phyloP scores from a whole-genome alignment of 2,888 invertebrate genomes.

The Portevinia maculata region DNA sequence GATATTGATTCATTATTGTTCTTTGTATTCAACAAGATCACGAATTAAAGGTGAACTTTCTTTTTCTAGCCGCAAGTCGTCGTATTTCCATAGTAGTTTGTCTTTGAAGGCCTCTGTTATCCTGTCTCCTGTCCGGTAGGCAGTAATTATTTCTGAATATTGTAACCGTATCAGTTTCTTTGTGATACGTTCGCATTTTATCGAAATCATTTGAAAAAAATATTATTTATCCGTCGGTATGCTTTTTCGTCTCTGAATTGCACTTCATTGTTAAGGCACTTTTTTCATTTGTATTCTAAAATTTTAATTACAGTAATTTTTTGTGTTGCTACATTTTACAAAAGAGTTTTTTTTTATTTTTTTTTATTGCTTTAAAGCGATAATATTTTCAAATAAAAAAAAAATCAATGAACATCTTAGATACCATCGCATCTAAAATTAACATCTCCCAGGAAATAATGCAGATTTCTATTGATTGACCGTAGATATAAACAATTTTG shows the following conservation, averaged over 20 bases:
- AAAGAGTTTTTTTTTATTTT: constrained; percentile 22
- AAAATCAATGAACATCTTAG: not conserved
- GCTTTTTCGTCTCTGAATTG: constrained; percentile 23
- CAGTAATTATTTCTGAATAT: constrained; percentile 51
- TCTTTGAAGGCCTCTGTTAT: constrained; percentile 35
- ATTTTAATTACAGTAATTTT: not conserved
- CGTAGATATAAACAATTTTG: constrained; percentile 51
- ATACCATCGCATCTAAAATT: constrained; percentile 38
- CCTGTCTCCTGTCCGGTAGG: constrained; percentile 31
- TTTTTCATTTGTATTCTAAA: constrained; percentile 26
- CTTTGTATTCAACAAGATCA: constrained; percentile 22
- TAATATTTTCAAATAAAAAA: constrained; percentile 2
- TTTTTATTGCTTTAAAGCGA: constrained; percentile 3
- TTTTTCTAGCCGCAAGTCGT: constrained; percentile 69
- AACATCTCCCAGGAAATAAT: constrained; percentile 36
- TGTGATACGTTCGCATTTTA: constrained; percentile 68
- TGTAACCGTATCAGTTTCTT: constrained; percentile 31
- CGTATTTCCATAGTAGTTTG: constrained; percentile 65
- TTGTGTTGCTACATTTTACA: constrained; percentile 39
- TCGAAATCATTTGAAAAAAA: constrained; percentile 44
- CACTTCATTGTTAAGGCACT: constrained; percentile 70
- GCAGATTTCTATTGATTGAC: constrained; percentile 56
- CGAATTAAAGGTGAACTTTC: constrained; percentile 58
- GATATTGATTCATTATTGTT: constrained; percentile 4
- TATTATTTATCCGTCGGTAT: constrained; percentile 19